Conservation (phyloP, 2,888 invertebrate genomes). For the Philereme transversata region DNA sequence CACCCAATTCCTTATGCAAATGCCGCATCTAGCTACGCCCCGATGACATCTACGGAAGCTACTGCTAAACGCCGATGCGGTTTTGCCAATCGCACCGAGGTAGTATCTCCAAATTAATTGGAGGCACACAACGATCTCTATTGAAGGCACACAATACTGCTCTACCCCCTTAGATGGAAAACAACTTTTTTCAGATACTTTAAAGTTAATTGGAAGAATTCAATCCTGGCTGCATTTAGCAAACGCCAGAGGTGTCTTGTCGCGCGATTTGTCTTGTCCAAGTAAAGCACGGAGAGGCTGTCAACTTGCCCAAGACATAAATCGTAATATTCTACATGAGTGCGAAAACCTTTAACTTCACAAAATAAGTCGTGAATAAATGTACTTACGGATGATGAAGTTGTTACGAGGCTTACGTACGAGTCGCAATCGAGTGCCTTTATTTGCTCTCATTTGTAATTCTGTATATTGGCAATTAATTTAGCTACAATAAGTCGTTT, state of each 20-base stretch:
- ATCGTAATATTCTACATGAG: background rate
- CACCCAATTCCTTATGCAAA: slow-evolving; percentile 81
- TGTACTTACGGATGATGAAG: background rate
- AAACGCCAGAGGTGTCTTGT: no score
- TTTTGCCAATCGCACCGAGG: slow-evolving; percentile 22
- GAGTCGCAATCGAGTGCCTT: slow-evolving; percentile 2
- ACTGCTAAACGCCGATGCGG: slow-evolving; percentile 33
- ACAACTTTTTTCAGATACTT: background rate
- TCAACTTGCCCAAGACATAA: background rate
- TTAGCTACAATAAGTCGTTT: slow-evolving; percentile 20
- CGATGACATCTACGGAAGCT: slow-evolving; percentile 48
- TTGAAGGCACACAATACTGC: slow-evolving; percentile 7
- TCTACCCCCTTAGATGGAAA: slow-evolving; percentile 12
- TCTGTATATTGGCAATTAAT: slow-evolving; percentile 23
- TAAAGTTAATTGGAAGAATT: slow-evolving; percentile 4
- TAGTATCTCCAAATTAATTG: slow-evolving; percentile 27
- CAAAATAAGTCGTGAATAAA: background rate
- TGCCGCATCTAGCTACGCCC: slow-evolving; percentile 61
- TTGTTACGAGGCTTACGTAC: slow-evolving; percentile 1
- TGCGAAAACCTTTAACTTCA: background rate
- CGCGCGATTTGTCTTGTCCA: background rate
- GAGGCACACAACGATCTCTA: slow-evolving; percentile 5
- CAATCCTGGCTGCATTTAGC: background rate
- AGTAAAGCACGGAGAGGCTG: background rate
- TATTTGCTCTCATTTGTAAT: slow-evolving; percentile 16